Base-by-base conservation (phyloP, 2,113 vertebrate genomes). In the Anarrhichthys ocellatus region DNA sequence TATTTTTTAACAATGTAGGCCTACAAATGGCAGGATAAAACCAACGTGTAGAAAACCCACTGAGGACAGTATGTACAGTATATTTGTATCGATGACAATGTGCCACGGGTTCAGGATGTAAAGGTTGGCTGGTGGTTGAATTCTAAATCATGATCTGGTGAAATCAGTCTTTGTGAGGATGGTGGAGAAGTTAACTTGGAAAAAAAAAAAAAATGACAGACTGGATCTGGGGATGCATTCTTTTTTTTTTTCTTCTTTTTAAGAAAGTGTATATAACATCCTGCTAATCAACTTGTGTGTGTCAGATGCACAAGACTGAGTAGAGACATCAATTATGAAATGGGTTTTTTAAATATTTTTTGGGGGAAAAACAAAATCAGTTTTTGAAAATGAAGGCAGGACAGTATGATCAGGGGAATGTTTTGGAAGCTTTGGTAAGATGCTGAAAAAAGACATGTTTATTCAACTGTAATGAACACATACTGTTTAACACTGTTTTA, bases 1-100 rank as follows among this genome's bases (percentile, higher is more conserved):
- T 92, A 81, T 90, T 91, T 91, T 92, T 85, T 83, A 88, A 91
- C 61, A 5, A 84, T 90, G 91, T 89, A 4, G 32, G 32, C 32
- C 32, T 32, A 84, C 71, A 91, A 85, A 83, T 56, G 72, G 68
- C 77, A 64, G 87, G 62, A 83, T 36, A 73, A 61, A 85, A 68
- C 76, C 73, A 61, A 27, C 1, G 0, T 40, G 50, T 59, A 29
- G 38, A 77, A 54, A 73, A 46, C 67, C 71, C 58, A 61, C 52
- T 54, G 71, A 83, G 66, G 56, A 44, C 24, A 58, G 67, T 82
- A 65, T 89, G 72, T 83, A 82, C 78, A 78, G 76, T 59, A 72
- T 80, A 62, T 85, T 81, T 91, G 77, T 86, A 76, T 83, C 8
- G 56, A 67, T 64, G 44, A 84, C 46, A 44, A 82, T 78, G 85